Evolutionary conservation across 2,888 invertebrate genomes (phyloP).

Genomic region (Hirtodrosophila cameraria): DNA sequence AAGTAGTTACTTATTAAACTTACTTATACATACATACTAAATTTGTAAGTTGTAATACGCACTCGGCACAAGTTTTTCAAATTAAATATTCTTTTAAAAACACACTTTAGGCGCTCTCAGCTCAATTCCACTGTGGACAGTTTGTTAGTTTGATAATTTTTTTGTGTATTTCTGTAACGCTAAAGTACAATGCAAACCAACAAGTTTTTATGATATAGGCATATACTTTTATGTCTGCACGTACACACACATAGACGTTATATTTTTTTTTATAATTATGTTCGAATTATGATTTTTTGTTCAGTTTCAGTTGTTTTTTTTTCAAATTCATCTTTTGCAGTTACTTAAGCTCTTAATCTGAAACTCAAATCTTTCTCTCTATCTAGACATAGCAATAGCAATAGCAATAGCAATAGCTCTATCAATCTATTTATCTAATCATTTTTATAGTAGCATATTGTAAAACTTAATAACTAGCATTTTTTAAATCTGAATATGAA

Average conservation of each 20-base stretch:
- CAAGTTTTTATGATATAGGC: neutral
- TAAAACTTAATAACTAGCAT: slow-evolving; percentile 33
- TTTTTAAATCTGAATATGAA: slow-evolving; percentile 19
- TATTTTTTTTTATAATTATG: slow-evolving; percentile 56
- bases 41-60: slow-evolving; percentile 18
- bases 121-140: slow-evolving; percentile 4
- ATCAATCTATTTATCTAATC: slow-evolving; percentile 18
- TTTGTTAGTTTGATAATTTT: neutral
- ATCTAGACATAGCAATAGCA: slow-evolving; percentile 8
- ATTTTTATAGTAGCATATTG: slow-evolving; percentile 15
- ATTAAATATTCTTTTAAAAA: neutral
- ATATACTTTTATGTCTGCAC: neutral
- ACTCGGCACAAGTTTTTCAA: slow-evolving; percentile 31
- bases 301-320: slow-evolving; percentile 23
- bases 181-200: too few relatives aligned
- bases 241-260: slow-evolving; percentile 6
- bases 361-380: slow-evolving; percentile 3
- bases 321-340: slow-evolving; percentile 11
- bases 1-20: slow-evolving; percentile 32
- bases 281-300: slow-evolving; percentile 62
- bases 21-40: slow-evolving; percentile 5
- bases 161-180: too few relatives aligned
- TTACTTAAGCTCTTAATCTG: slow-evolving; percentile 12
- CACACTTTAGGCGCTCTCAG: slow-evolving; percentile 1
- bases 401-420: slow-evolving; percentile 11